Evolutionary conservation across 2,888 invertebrate species (phyloP).

Genomic region (Latrodectus hesperus): DNA sequence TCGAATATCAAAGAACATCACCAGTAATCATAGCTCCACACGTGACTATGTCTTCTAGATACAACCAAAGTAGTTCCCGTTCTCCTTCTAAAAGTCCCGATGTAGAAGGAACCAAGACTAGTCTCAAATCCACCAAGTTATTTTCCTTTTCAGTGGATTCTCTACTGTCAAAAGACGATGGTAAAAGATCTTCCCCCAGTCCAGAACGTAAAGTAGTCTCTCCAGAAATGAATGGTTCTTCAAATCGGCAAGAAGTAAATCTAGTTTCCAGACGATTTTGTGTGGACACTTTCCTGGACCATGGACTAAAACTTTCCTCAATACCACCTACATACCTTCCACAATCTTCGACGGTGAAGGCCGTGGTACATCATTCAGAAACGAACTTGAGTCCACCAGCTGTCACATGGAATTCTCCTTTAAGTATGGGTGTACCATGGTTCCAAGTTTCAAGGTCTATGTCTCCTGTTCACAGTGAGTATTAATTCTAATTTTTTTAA

Average conservation of each 20-base stretch:
- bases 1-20: slow-evolving; percentile 11
- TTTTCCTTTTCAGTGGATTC: slow-evolving; percentile 67
- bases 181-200: slow-evolving; percentile 25
- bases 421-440: slow-evolving; percentile 59
- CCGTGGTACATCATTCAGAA: slow-evolving; percentile 22
- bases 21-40: slow-evolving; percentile 3
- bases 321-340: slow-evolving; percentile 13
- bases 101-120: slow-evolving; percentile 15
- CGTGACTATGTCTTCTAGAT: slow-evolving; percentile 20
- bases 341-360: slow-evolving; percentile 23
- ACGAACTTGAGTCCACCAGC: slow-evolving; percentile 34
- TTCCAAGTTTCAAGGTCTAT: slow-evolving; percentile 53
- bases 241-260: slow-evolving; percentile 18
- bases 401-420: slow-evolving; percentile 41
- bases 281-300: slow-evolving; percentile 52
- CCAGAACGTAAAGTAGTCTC: slow-evolving; percentile 7
- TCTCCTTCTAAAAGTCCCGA: slow-evolving; percentile 64
- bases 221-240: slow-evolving; percentile 30
- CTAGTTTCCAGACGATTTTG: slow-evolving; percentile 32
- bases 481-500: not conserved
- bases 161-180: slow-evolving; percentile 37
- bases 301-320: slow-evolving; percentile 24
- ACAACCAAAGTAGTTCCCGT: slow-evolving; percentile 18
- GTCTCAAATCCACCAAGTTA: slow-evolving; percentile 19
- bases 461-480: slow-evolving; percentile 66